Base-by-base conservation (phyloP, 2,888 invertebrate species). In the Tineola bisselliella region DNA sequence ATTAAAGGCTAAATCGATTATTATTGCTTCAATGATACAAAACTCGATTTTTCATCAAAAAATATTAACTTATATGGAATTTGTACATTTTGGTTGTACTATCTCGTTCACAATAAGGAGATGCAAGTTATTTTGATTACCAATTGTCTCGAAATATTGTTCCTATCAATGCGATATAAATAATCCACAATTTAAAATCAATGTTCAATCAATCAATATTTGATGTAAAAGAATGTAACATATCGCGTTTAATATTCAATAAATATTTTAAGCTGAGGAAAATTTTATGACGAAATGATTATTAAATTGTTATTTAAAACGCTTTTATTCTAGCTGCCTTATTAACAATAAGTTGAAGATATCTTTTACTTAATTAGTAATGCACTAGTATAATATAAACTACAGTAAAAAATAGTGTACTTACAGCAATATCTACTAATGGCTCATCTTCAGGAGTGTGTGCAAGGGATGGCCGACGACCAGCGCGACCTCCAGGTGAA, bases 361-460 rank as follows among this genome's bases (percentile, higher is more conserved):
- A n/a, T n/a, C n/a, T n/a, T n/a, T n/a, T n/a, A n/a, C n/a, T n/a
- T n/a, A n/a, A n/a, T n/a, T n/a, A n/a, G n/a, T n/a, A n/a, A n/a
- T n/a, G n/a, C n/a, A n/a, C n/a, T n/a, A n/a, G n/a, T n/a, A n/a
- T 25, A 25, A 25, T 25, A 4, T 25, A 25, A 25, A 25, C 6
- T 4, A 25, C 2, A 4, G 6, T 25, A 25, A 4, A 25, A 25
- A 3, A 12, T 38, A 12, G 15, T 31, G 67, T 74, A 90, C 91
- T 91, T 88, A 92, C 92, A 84, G 90, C 87, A 78, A 90, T 83
- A 72, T 92, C 92, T 31, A 84, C 82, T 70, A 91, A 79, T 13
- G 91, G 89, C 72, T 92, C 92, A 75, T 92, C 92, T 76, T 92
- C 92, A 1, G 92, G 91, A 61, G 92, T 92, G 61, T 91, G 84